A percentile compares a stretch with the other conserved stretches of the same genome.
Evolutionary conservation across 2,797 vertebrate genomes (phyloP).

Genomic region (Gymnoscopelus braueri): DNA sequence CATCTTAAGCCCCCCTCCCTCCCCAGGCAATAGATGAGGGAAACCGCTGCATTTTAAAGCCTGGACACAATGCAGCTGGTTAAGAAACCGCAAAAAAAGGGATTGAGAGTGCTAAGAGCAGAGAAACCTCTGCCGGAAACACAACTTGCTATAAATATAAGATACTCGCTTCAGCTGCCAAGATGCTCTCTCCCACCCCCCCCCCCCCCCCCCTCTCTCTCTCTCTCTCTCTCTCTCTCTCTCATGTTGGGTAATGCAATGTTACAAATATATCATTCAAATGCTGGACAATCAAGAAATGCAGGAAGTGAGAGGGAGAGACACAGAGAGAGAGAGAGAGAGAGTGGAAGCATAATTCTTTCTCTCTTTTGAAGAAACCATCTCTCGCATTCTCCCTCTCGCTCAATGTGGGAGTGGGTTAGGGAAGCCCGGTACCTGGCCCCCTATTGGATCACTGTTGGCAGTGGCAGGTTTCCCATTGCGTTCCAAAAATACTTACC

Average conservation of each 20-base stretch:
- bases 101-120: constrained; percentile 81
- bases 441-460: constrained; percentile 74
- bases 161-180: constrained; percentile 82
- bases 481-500: constrained; percentile 85
- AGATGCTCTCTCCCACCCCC: constrained; percentile 62
- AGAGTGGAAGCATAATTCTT: constrained; percentile 76
- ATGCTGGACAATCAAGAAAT: constrained; percentile 61
- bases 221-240: constrained; percentile 53
- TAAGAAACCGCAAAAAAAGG: constrained; percentile 80
- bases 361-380: constrained; percentile 74
- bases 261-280: constrained; percentile 78
- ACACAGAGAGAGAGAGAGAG: constrained; percentile 68
- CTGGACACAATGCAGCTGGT: constrained; percentile 79
- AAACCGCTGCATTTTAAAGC: constrained; percentile 80
- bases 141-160: constrained; percentile 86
- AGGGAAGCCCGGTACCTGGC: constrained; percentile 86
- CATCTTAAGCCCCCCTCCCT: constrained; percentile 79
- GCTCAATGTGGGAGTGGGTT: constrained; percentile 85
- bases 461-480: constrained; percentile 84
- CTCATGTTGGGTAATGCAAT: constrained; percentile 71
- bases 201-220: constrained; percentile 30
- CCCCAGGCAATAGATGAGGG: constrained; percentile 79
- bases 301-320: constrained; percentile 47
- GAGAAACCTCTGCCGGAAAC: constrained; percentile 87
- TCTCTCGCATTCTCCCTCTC: constrained; percentile 64